phyloP scores from a whole-genome alignment of 2,113 vertebrate species.

The Lethenteron reissneri region DNA sequence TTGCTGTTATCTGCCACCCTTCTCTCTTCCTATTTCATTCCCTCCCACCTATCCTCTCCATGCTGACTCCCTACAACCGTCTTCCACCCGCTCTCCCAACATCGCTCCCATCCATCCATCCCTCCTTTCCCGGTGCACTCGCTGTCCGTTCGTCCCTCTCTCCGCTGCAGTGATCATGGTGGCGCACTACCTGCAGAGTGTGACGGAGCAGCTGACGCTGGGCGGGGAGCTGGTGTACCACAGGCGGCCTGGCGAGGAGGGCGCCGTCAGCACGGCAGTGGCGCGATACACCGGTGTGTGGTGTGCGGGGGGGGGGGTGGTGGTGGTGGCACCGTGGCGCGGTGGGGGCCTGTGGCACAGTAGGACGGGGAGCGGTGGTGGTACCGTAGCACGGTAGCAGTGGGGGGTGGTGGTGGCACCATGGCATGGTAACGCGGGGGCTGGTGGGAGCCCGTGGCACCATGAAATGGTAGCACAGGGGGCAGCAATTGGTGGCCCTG shows the following conservation, averaged over 20 bases:
- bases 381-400: too few species aligned
- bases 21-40: not conserved
- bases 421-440: too few species aligned
- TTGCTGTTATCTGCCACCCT: not conserved
- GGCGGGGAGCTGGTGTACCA: constrained; percentile 87
- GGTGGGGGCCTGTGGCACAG: too few species aligned
- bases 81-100: too few species aligned
- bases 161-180: constrained; percentile 56
- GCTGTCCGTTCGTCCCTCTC: not conserved
- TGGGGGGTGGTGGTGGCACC: too few species aligned
- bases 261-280: constrained; percentile 68
- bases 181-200: constrained; percentile 79
- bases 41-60: not conserved
- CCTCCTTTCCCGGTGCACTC: constrained; percentile 7
- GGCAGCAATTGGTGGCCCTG: too few species aligned
- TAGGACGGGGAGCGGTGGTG: too few species aligned
- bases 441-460: too few species aligned
- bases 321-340: not conserved
- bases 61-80: not conserved
- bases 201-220: constrained; percentile 59
- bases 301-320: not conserved
- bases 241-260: constrained; percentile 62
- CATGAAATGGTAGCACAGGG: too few species aligned
- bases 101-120: not conserved
- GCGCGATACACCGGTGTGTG: constrained; percentile 58